Evolutionary conservation across 2,888 invertebrate species (phyloP), one percentile per base, ranked within the genome.

Genomic region (Coelinius sp.): DNA sequence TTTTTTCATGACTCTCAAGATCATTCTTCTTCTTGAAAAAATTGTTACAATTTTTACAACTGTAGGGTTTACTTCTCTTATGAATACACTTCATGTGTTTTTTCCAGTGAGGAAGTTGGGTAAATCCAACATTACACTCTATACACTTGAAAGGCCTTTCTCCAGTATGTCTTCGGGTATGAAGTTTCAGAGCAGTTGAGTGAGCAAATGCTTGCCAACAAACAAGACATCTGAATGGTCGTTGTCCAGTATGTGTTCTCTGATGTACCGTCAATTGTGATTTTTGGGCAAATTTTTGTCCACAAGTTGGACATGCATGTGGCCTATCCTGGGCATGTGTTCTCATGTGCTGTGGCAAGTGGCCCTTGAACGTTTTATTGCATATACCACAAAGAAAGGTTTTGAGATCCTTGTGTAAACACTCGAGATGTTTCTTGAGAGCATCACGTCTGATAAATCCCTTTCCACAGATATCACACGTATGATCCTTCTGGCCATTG

Each of bases 81-180:
- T 96, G 96, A 68, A 96, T 94, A 81, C 94, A 94, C 74, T 92
- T 90, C 95, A 96, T 95, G 85, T 96, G 96, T 74, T 95, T 94
- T 87, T 96, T 96, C 87, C 96, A 91, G 83, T 96, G 96, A 0
- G 96, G 95, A 70, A 96, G 87, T 84, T 96, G 96, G 0, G 94
- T 93, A 85, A 95, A 95, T 0, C 92, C 92, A 41, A 92, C 90
- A 41, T 92, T 92, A 53, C 88, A 88, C 73, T 90, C 89, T 74
- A 85, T 84, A 82, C 95, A 95, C 79, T 89, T 90, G 84, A 95
- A 95, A 0, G 96, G 96, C 80, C 95, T 94, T 85, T 96, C 96
- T 0, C 96, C 96, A 0, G 95, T 95, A 83, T 95, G 95, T 12
- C 94, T 90, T 52, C 95, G 90, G 8, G 94, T 93, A 85, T 96